Evolutionary conservation across 2,797 vertebrate species (phyloP), one percentile per base, ranked within the genome.

Genomic region (Alcedo atthis): DNA sequence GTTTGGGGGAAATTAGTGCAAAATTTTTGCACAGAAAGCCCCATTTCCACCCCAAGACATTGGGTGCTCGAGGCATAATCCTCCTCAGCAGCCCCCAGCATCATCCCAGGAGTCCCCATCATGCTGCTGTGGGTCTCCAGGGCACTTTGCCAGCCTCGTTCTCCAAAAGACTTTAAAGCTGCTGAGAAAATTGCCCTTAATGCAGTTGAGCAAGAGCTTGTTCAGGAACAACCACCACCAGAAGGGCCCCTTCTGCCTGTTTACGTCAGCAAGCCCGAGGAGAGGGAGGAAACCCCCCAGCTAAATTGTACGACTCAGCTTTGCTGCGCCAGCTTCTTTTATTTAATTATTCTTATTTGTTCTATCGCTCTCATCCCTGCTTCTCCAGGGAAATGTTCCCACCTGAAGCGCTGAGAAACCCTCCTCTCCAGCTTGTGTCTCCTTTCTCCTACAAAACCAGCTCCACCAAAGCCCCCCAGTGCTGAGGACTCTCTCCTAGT

Each of bases 111-210:
- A 19, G 19, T 12, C 32, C 64, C 66, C 11, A 1, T 12, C 57
- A 7, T 1, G 4, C 71, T 21, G 51, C 48, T 10, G 55, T 1
- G 9, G n/a, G 13, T 37, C 55, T 40, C 35, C 1, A 1, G 46
- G 55, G 30, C 51, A 11, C 28, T 53, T 53, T 53, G 28, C 51
- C 11, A 17, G n/a, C 48, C 42, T 6, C 8, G 0, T 16, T 8
- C 49, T 51, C 49, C 73, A 17, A 48, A 40, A 16, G 48, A 25
- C 33, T n/a, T 22, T 6, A 8, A 19, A 68, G n/a, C n/a, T 6
- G 26, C 26, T 17, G 51, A 30, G 51, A 53, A 30, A 53, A 53
- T 53, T 53, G 51, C 26, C 26, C 51, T 53, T 53, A 30, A 53
- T 53, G 17, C 28, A 30, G 28, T 30, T 30, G 18, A 57, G 20